Conservation (phyloP, 2,888 invertebrate genomes). For the Cloeon dipterum region DNA sequence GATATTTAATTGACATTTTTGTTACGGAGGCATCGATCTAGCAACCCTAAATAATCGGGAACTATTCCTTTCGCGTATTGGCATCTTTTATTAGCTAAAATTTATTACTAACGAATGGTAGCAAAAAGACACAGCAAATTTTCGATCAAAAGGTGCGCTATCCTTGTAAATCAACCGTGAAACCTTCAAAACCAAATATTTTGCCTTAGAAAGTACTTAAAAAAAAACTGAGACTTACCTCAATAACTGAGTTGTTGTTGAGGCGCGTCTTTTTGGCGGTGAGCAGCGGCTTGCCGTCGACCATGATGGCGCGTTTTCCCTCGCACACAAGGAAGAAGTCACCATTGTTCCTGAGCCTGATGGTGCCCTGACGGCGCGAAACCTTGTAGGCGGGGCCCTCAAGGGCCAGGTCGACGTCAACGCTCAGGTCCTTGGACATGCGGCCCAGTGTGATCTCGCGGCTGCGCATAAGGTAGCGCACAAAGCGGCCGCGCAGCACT, state of each 20-base stretch:
- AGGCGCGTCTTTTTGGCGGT: constrained; percentile 74
- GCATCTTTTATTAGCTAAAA: no score
- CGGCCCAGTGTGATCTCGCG: constrained; percentile 87
- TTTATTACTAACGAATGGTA: no score
- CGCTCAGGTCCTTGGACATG: constrained; percentile 62
- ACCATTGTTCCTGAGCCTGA: constrained; percentile 71
- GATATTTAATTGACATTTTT: no score
- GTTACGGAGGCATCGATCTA: no score
- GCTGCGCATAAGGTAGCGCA: constrained; percentile 84
- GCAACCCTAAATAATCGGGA: no score
- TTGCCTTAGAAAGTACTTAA: no score
- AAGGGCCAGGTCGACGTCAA: constrained; percentile 80
- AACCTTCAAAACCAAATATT: no score
- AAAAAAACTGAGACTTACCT: constrained; percentile 35
- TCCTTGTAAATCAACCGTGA: no score
- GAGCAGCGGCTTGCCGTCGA: constrained; percentile 77
- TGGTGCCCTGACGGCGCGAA: constrained; percentile 78
- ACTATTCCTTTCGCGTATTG: no score
- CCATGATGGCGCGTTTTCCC: constrained; percentile 81
- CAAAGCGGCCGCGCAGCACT: constrained; percentile 71
- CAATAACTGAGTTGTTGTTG: constrained; percentile 83
- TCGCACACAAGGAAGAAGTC: constrained; percentile 91
- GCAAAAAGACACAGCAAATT: no score
- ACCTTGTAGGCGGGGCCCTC: constrained; percentile 91
- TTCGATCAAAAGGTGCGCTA: no score